phyloP scores from a whole-genome alignment of 2,113 vertebrate genomes.

The Gopherus evgoodei region DNA sequence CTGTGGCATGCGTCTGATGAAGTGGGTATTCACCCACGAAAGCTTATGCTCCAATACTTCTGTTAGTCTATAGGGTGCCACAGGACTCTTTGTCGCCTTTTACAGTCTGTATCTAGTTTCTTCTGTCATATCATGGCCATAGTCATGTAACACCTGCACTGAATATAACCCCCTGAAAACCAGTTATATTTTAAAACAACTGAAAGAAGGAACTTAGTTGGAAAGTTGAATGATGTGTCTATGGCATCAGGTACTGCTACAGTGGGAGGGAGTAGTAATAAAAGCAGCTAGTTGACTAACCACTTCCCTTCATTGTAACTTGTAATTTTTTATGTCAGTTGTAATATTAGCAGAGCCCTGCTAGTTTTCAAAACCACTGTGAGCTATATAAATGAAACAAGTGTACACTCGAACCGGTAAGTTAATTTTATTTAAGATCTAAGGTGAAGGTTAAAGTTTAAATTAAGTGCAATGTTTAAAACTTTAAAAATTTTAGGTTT shows the following conservation, averaged over 20 bases:
- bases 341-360: conserved; percentile 69
- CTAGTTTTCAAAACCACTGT: conserved; percentile 69
- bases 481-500: background rate
- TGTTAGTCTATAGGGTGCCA: no score
- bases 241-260: conserved; percentile 60
- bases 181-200: background rate
- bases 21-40: no score
- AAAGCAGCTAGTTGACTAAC: conserved; percentile 81
- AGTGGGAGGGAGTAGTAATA: conserved; percentile 77
- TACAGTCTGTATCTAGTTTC: background rate
- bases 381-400: conserved; percentile 50
- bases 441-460: conserved; percentile 3
- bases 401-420: conserved; percentile 77
- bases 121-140: background rate
- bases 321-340: conserved; percentile 67
- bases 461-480: background rate
- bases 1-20: no score
- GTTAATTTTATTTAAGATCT: conserved; percentile 70
- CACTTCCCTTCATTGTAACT: conserved; percentile 84
- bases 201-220: conserved; percentile 22
- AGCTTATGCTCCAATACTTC: no score
- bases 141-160: background rate
- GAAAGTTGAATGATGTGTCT: conserved; percentile 48
- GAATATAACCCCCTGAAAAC: background rate
- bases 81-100: no score